Percentiles rank a stretch among this genome's conserved stretches.
These are phyloP conservation scores for Euglossa dilemma DNA, from an alignment of 1,140 invertebrate species.

Conservation along the genomic window DNA sequence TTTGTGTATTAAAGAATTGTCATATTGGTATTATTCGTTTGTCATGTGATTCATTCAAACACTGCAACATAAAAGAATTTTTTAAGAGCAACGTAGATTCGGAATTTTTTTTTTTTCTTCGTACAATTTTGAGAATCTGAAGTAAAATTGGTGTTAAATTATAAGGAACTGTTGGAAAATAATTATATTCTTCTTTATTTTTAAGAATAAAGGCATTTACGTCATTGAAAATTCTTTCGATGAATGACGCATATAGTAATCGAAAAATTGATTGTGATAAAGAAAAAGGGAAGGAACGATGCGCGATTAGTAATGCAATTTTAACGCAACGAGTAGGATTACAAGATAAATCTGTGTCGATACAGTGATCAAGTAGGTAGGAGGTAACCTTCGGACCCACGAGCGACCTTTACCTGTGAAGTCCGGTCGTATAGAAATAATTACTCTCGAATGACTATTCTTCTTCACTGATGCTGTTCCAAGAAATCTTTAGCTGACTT, in stretches of 20 bases:
- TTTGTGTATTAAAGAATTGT: neutral
- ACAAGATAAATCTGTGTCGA: conserved; percentile 61
- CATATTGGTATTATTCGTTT: neutral
- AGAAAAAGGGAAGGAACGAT: neutral
- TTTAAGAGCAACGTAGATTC: neutral
- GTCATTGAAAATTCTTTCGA: conserved; percentile 22
- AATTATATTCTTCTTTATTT: conserved; percentile 2
- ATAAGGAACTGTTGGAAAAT: neutral
- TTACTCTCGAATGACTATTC: conserved; percentile 62
- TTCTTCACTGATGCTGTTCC: conserved; percentile 52
- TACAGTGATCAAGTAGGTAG: conserved; percentile 51
- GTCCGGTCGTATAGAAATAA: conserved; percentile 63
- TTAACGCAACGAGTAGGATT: conserved; percentile 38
- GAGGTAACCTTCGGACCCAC: conserved; percentile 72
- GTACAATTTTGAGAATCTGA: too few species aligned
- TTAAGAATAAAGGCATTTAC: conserved; percentile 14
- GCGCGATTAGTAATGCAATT: conserved; percentile 24
- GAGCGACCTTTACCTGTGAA: conserved; percentile 70
- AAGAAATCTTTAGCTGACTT: conserved; percentile 54
- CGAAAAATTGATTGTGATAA: neutral
- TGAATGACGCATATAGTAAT: neutral
- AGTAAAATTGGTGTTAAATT: neutral
- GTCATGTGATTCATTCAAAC: neutral
- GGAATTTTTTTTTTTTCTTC: neutral
- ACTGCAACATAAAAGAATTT: too few species aligned